Evolutionary conservation across 2,797 vertebrate genomes (phyloP), one percentile per base, ranked within the genome.

Genomic region (Enteromius radiatus): DNA sequence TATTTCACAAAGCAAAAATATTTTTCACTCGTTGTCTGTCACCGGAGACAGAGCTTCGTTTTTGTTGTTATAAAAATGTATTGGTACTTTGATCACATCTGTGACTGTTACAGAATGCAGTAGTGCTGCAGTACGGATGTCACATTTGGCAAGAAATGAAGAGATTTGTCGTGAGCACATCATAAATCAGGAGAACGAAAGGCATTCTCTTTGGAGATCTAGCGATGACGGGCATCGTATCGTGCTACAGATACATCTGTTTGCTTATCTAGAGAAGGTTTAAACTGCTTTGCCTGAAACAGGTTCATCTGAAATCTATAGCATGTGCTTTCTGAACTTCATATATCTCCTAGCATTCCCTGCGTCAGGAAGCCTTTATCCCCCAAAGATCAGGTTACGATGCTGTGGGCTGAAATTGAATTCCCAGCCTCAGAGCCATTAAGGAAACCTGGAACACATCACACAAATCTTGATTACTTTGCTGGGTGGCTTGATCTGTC

Each of bases 371-470:
- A 86, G 84, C 38, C 2, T 88, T 85, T 26, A 75, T 86, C 73
- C 83, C 83, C 73, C 81, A 73, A 74, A 74, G 90, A 93, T 95
- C 88, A 43, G 84, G 82, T 93, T 92, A 89, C 91, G 80, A 83
- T 79, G 85, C 89, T 88, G 88, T 89, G 87, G 82, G 80, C 88
- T 47, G 76, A 87, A 86, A 85, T 76, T 89, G 91, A 90, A 94
- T 93, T 88, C 71, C 64, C 59, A 71, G 38, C 82, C 89, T 89
- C 45, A 19, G 54, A 26, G 2, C 12, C 47, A 28, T 33, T 52
- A 86, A 83, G 75, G 88, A 85, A 78, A 78, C 41, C 78, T 64
- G 69, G 78, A 73, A 64, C 79, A 64, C 79, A 26, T 21, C 10
- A 7, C 71, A 23, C 21, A 59, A 9, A 68, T 82, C 64, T 45